These are phyloP conservation scores for Pectinophora gossypiella DNA, from an alignment of 1,140 invertebrate species.

Conservation along the genomic window DNA sequence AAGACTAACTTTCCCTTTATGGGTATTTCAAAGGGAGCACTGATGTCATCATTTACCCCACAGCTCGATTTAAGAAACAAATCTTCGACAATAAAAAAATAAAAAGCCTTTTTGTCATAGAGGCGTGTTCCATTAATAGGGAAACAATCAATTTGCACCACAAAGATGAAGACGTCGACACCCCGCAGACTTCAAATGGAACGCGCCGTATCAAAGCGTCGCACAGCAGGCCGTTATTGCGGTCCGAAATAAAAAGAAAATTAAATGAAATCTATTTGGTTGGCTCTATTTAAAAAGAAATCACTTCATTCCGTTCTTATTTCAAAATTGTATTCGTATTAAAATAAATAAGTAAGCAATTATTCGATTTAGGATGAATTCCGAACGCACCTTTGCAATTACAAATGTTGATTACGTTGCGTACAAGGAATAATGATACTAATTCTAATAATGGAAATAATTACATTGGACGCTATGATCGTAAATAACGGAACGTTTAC, in stretches of 20 bases:
- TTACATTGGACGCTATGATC: slow-evolving; percentile 56
- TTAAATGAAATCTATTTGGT: not conserved
- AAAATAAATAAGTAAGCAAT: no score
- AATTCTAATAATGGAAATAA: slow-evolving; percentile 68
- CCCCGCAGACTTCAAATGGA: slow-evolving; percentile 35
- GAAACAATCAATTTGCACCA: slow-evolving; percentile 26
- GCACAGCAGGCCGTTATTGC: slow-evolving; percentile 29
- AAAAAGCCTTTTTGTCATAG: no score
- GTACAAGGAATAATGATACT: slow-evolving; percentile 38
- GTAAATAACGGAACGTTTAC: slow-evolving; percentile 65
- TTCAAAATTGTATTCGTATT: not conserved
- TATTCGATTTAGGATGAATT: no score
- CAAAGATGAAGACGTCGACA: slow-evolving; percentile 54
- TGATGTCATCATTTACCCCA: not conserved
- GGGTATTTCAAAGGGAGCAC: no score
- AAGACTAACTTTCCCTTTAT: not conserved
- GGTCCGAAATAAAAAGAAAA: not conserved
- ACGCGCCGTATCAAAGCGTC: slow-evolving; percentile 33
- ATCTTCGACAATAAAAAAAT: no score
- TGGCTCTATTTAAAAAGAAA: slow-evolving; percentile 3
- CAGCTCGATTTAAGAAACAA: not conserved
- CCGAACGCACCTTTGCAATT: not conserved
- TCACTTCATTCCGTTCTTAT: not conserved
- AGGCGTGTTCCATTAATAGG: slow-evolving; percentile 13
- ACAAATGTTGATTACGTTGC: not conserved